Conservation (phyloP, 2,888 invertebrate genomes). For the Acronicta psi region DNA sequence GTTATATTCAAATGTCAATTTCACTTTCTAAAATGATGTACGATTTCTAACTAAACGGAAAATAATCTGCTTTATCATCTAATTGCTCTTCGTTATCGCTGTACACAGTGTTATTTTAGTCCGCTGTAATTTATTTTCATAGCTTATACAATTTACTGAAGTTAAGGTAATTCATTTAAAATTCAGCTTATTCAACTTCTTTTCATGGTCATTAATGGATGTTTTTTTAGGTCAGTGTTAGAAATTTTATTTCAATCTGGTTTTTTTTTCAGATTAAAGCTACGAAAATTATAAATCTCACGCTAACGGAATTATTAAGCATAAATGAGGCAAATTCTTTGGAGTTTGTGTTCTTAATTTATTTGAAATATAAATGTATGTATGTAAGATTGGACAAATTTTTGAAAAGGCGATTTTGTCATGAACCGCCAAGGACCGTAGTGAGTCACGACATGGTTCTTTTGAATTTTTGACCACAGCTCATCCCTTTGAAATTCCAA, state of each 20-base stretch:
- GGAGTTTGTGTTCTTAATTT: conserved; percentile 9
- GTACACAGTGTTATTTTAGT: conserved; percentile 22
- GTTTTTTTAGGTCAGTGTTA: conserved; percentile 39
- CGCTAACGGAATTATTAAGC: conserved; percentile 62
- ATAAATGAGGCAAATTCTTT: conserved; percentile 55
- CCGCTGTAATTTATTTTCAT: conserved; percentile 26
- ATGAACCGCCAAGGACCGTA: conserved; percentile 46
- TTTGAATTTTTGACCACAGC: conserved; percentile 70
- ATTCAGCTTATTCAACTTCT: conserved; percentile 32
- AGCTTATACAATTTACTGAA: conserved; percentile 24
- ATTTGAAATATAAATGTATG: neutral
- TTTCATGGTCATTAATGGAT: conserved; percentile 34
- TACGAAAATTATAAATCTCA: conserved; percentile 58
- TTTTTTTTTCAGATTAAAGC: conserved; percentile 63
- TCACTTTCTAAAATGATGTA: conserved; percentile 55
- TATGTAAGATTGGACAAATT: conserved; percentile 18
- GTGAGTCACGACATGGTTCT: conserved; percentile 69
- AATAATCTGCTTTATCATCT: conserved; percentile 52
- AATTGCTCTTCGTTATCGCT: conserved; percentile 36
- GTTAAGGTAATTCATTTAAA: conserved; percentile 25
- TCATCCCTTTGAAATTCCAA: conserved; percentile 66
- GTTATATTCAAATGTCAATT: conserved; percentile 35
- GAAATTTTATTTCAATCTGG: conserved; percentile 53
- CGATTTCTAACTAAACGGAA: conserved; percentile 33
- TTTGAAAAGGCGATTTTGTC: conserved; percentile 29